These are phyloP conservation scores for Astreopora myriophthalma DNA, from an alignment of 64 coral and sea anemone species.

Conservation along the genomic window DNA sequence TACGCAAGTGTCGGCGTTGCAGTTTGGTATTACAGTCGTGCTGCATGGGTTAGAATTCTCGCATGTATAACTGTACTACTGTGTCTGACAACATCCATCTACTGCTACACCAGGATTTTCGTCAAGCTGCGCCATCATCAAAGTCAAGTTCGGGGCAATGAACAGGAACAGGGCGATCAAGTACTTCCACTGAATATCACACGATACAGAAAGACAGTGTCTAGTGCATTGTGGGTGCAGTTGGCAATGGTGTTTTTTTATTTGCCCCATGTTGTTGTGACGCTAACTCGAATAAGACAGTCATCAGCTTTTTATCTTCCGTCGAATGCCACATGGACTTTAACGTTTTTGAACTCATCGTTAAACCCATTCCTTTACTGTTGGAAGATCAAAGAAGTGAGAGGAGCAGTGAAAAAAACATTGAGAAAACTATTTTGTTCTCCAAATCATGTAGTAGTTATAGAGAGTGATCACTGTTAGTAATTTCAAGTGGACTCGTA, in stretches of 20 bases:
- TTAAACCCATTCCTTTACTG: neutral
- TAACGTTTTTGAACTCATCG: neutral
- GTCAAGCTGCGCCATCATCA: neutral
- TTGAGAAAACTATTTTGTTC: neutral
- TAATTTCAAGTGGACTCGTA: no score
- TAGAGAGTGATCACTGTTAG: no score
- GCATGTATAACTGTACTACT: neutral
- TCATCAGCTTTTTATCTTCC: neutral
- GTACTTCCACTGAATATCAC: neutral
- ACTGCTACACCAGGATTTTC: neutral
- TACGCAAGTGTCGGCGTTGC: neutral
- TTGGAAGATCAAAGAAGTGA: neutral
- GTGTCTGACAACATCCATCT: neutral
- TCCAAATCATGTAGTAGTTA: no score
- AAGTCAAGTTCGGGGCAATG: neutral
- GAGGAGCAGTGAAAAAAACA: neutral
- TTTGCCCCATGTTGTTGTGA: neutral
- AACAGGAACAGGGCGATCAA: neutral
- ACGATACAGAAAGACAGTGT: neutral
- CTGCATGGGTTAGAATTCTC: neutral
- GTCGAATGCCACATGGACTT: neutral
- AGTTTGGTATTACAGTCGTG: neutral
- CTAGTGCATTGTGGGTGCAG: neutral
- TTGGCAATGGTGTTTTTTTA: neutral
- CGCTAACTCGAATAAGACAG: no score